phyloP scores from a whole-genome alignment of 1,140 invertebrate genomes.

The Drosophila sechellia region DNA sequence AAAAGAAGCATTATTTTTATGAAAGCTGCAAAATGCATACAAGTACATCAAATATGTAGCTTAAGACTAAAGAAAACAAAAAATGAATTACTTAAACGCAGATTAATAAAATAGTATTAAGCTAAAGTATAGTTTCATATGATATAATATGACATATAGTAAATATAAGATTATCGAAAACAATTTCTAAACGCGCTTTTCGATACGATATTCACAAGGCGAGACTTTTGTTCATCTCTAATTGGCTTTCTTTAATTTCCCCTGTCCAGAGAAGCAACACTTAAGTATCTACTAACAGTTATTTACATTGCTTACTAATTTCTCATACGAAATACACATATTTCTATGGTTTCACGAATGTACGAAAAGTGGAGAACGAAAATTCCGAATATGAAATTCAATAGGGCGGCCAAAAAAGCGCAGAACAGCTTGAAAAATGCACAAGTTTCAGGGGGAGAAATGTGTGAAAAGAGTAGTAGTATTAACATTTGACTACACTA shows the following conservation, averaged over 20 bases:
- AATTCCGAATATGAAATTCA: conserved; percentile 71
- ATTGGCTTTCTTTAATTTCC: not conserved
- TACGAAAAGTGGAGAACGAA: conserved; percentile 14
- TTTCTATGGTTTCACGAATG: conserved; percentile 63
- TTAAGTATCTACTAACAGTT: conserved; percentile 78
- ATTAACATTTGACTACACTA: not conserved
- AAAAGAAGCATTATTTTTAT: not conserved
- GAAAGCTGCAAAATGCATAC: no score
- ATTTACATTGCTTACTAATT: conserved; percentile 80
- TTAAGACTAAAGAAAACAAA: not conserved
- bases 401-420: conserved; percentile 66
- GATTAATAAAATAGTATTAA: no score
- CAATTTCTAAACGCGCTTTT: no score
- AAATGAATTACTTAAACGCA: not conserved
- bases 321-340: conserved; percentile 47
- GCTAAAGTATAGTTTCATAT: not conserved
- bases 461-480: conserved; percentile 5
- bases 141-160: not conserved
- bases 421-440: conserved; percentile 21
- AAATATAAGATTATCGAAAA: no score
- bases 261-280: conserved; percentile 1
- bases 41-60: no score
- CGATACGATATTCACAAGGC: no score
- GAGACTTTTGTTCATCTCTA: not conserved
- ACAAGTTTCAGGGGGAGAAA: conserved; percentile 6